Evolutionary conservation across 2,797 vertebrate genomes (phyloP).

Genomic region (Acanthurus lineatus): DNA sequence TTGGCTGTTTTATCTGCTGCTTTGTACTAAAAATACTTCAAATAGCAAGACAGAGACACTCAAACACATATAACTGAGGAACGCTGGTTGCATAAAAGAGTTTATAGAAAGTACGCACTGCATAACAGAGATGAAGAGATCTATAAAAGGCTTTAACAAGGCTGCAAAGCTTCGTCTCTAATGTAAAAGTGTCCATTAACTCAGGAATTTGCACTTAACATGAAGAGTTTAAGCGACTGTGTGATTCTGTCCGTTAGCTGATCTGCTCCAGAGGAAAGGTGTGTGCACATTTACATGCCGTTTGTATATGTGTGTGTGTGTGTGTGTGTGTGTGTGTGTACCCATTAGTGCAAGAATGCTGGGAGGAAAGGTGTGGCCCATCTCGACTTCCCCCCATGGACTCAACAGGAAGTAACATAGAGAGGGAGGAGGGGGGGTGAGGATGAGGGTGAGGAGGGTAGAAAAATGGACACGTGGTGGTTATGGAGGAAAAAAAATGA

Average conservation of each 20-base stretch:
- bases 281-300: constrained; percentile 35
- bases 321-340: constrained; percentile 11
- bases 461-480: background rate
- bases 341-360: constrained; percentile 74
- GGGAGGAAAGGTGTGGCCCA: constrained; percentile 78
- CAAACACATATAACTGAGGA: background rate
- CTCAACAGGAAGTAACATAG: constrained; percentile 70
- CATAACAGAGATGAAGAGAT: background rate
- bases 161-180: background rate
- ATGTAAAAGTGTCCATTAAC: constrained; percentile 28
- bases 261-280: constrained; percentile 51
- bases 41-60: background rate
- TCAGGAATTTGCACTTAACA: constrained; percentile 3
- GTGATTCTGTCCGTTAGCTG: constrained; percentile 24
- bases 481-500: background rate
- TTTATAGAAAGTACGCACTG: background rate
- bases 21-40: too few species aligned
- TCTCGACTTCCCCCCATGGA: constrained; percentile 64
- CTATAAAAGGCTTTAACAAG: constrained; percentile 14
- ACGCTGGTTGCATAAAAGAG: too few species aligned
- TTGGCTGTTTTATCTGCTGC: too few species aligned
- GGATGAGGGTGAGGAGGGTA: background rate
- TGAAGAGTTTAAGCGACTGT: background rate
- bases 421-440: constrained; percentile 2
- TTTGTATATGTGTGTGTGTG: too few species aligned